Base-by-base conservation (phyloP, 2,888 invertebrate species). In the Leucophenga montana region DNA sequence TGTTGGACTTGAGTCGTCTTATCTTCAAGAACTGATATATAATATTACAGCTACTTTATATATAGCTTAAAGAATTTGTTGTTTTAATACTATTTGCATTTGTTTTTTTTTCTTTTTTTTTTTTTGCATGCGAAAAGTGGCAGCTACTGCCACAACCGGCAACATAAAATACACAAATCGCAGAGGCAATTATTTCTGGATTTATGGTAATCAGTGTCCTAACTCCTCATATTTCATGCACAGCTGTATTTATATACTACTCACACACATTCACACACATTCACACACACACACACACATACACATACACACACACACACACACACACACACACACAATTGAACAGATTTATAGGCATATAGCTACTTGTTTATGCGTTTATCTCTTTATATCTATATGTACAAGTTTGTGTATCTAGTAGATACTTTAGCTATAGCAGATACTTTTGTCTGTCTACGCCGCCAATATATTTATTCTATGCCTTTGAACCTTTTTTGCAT, bases 161-260 rank as follows among this genome's bases (percentile, higher is more conserved):
- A 14, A 31, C 44, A 64, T n/a, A 59, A 59, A 56, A 61, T 18
- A 64, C 46, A 64, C 62, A 64, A 64, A 64, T 64, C 62, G 20
- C 62, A 64, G 48, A 64, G 48, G 62, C 62, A 64, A 64, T 64
- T 64, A 64, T 64, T 64, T 64, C 27, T 64, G 62, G 62, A 64
- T 64, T 64, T 62, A 62, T 46, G 62, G 44, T 46, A 46, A 62
- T 62, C 62, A 62, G 62, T 62, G 62, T 46, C 62, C 46, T 62
- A 22, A 46, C 46, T 62, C 22, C 46, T 46, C 62, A 62, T 62
- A 62, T 46, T 46, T 62, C 48, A 64, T 46, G 3, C 27, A 56
- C 56, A 22, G 39, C 22, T 14, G 56, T 14, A 56, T 14, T 56
- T 56, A 27, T 56, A 13, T 56, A 56, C 56, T 56, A 20, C 22